Evolutionary conservation across 2,888 invertebrate species (phyloP).

Genomic region (Caenorhabditis panamensis): DNA sequence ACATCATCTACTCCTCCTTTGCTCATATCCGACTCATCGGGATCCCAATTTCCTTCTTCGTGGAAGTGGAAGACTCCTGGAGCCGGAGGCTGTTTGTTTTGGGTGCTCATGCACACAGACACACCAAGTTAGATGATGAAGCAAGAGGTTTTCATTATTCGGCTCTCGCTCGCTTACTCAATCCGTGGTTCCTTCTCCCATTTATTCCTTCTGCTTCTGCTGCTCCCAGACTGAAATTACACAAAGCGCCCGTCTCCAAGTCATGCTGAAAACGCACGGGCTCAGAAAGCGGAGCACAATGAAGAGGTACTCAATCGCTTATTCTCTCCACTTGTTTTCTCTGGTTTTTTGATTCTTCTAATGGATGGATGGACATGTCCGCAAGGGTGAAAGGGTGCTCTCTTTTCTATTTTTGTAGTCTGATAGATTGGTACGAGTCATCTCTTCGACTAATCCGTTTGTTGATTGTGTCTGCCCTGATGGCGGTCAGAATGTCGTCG

Average conservation of each 20-base stretch:
- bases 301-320: conserved; percentile 30
- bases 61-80: not conserved
- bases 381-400: not conserved
- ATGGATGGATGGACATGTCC: not conserved
- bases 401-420: not conserved
- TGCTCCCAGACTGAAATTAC: conserved; percentile 14
- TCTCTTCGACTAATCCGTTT: not conserved
- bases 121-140: conserved; percentile 51
- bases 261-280: conserved; percentile 42
- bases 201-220: not conserved
- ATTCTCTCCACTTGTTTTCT: not conserved
- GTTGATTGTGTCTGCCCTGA: not conserved
- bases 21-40: not conserved
- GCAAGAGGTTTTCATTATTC: conserved; percentile 48
- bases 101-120: conserved; percentile 21
- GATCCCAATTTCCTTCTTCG: not conserved
- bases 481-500: not conserved
- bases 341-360: conserved; percentile 6
- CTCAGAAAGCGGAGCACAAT: conserved; percentile 55
- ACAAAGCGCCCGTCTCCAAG: too few species aligned
- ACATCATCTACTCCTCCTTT: not conserved
- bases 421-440: not conserved
- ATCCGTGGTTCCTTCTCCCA: not conserved
- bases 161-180: conserved; percentile 11
- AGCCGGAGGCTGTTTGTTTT: conserved; percentile 56